Base-by-base conservation (phyloP, 2,797 vertebrate genomes). In the Melanitta fusca region DNA sequence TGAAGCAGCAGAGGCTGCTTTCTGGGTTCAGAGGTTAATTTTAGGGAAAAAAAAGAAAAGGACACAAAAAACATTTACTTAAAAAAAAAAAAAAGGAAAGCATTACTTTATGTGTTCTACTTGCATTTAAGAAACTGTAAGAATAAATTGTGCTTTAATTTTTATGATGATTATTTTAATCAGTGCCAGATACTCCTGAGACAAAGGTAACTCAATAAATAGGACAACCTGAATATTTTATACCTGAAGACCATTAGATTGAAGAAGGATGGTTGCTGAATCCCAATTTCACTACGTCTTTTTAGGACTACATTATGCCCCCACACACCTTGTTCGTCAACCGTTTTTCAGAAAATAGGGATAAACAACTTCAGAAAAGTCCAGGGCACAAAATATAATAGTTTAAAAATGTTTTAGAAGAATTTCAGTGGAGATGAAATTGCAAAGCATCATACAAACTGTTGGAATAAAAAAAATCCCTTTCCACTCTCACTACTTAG, bases 401-500 rank as follows among this genome's bases (percentile, higher is more conserved):
- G 20, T 56, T 79, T 65, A 18, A 72, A 43, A 80, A 89, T 47
- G 15, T 19, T 61, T 77, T 66, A 28, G 49, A 57, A 69, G 15
- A 75, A 69, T 84, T 89, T 58, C 81, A 45, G 22, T 38, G 34
- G 60, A 62, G 47, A 70, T 69, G 43, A n/a, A n/a, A n/a, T n/a
- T 62, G 60, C 70, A 81, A 95, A 94, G 66, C 83, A 53, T 39
- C 27, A 6, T 28, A 25, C 12, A 75, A 86, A 65, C 61, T 5
- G 1, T 39, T 79, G 74, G 77, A 91, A 91, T 90, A 65, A 64
- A 93, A 92, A 95, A 96, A 39, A 66, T 27, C 51, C 43, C 74
- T 86, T 88, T 89, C 66, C 27, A 43, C 71, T 91, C 89, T 93
- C 89, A 85, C 93, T 93, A 88, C 85, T 53, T 57, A 91, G 61